Evolutionary conservation across 2,888 invertebrate species (phyloP).

Genomic region (Encarsia formosa): DNA sequence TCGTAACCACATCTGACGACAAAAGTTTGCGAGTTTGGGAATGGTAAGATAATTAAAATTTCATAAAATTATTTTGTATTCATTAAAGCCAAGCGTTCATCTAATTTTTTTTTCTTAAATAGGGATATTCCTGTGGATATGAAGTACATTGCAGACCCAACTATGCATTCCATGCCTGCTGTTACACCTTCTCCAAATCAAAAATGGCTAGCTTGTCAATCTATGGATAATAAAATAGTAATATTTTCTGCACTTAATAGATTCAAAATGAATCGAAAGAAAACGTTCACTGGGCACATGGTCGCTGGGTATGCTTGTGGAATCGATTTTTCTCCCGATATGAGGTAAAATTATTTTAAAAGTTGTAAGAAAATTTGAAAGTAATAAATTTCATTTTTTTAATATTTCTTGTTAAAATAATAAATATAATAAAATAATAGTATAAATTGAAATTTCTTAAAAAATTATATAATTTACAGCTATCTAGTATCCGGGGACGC

Average conservation of each 20-base stretch:
- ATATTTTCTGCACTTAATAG: conserved; percentile 97
- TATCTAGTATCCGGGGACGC: conserved; percentile 97
- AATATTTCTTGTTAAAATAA: conserved; percentile 1
- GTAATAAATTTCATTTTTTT: neutral
- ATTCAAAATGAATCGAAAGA: conserved; percentile 97
- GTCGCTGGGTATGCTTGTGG: conserved; percentile 98
- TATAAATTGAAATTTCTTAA: neutral
- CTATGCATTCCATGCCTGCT: conserved; percentile 98
- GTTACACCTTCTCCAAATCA: conserved; percentile 94
- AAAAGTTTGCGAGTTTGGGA: conserved; percentile 99
- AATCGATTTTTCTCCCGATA: conserved; percentile 96
- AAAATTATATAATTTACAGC: conserved; percentile 56
- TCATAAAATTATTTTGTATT: conserved; percentile 1
- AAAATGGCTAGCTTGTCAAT: conserved; percentile 99
- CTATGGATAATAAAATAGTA: conserved; percentile 97
- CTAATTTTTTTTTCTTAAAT: conserved; percentile 9
- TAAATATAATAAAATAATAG: neutral
- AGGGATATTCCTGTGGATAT: conserved; percentile 95
- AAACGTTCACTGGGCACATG: conserved; percentile 98
- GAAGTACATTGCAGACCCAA: conserved; percentile 99
- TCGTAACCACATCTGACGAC: conserved; percentile 98
- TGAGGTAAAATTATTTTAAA: conserved; percentile 64
- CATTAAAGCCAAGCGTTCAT: neutral
- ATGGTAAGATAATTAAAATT: conserved; percentile 59
- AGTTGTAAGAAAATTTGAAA: neutral